Evolutionary conservation across 92 coral and sea anemone genomes (phyloP).

Genomic region (Actinernus sp.): DNA sequence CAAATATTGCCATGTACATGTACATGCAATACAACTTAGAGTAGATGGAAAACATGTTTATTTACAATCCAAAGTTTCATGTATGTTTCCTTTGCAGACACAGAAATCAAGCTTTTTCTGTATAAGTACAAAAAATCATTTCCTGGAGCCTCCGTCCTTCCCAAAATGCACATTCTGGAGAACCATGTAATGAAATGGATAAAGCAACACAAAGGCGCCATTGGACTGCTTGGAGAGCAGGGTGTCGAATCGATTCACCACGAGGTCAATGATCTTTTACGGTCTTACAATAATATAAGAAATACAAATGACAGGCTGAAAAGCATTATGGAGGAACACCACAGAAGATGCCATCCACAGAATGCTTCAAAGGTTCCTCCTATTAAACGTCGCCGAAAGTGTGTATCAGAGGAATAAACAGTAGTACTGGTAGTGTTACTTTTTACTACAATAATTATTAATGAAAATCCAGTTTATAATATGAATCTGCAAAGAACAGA

Average conservation of each 20-base stretch:
- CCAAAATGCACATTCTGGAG: conserved; percentile 36
- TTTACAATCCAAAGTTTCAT: too few relatives aligned
- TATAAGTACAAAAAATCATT: neutral
- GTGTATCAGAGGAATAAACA: conserved; percentile 1
- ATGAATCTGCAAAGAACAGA: too few relatives aligned
- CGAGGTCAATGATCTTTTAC: conserved; percentile 12
- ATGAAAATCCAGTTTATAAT: too few relatives aligned
- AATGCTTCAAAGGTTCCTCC: conserved; percentile 2
- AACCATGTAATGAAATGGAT: conserved; percentile 19
- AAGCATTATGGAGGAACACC: conserved; percentile 14
- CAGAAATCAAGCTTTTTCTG: conserved; percentile 15
- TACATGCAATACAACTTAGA: too few relatives aligned
- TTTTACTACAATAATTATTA: too few relatives aligned
- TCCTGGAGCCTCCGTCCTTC: conserved; percentile 18
- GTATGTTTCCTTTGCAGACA: conserved; percentile 3
- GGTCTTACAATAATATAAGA: conserved; percentile 2
- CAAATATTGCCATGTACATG: too few relatives aligned
- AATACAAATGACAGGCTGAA: neutral
- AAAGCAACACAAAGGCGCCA: conserved; percentile 7
- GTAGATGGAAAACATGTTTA: too few relatives aligned
- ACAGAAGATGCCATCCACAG: conserved; percentile 23
- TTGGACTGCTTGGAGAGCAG: conserved; percentile 47
- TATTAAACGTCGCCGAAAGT: conserved; percentile 7
- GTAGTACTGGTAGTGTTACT: too few relatives aligned
- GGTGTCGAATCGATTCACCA: conserved; percentile 36